Conservation (phyloP, 1,140 invertebrate species). For the Aphidius gifuensis region DNA sequence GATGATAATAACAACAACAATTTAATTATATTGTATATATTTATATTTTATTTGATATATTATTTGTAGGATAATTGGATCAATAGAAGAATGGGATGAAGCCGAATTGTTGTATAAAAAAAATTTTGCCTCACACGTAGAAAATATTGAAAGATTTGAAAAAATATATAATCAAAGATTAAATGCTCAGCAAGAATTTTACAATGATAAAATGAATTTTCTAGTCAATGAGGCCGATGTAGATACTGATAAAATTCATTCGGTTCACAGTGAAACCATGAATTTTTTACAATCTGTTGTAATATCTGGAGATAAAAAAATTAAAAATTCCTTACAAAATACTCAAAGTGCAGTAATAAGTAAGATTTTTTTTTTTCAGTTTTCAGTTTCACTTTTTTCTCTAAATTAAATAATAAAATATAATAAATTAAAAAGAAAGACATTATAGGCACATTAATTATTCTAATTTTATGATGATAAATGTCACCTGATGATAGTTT, state of each 20-base stretch:
- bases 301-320: constrained; percentile 24
- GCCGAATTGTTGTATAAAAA: constrained; percentile 37
- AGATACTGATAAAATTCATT: constrained; percentile 20
- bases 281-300: constrained; percentile 29
- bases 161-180: constrained; percentile 27
- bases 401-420: not conserved
- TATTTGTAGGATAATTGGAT: constrained; percentile 26
- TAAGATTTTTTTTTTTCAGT: constrained; percentile 22
- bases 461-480: no score
- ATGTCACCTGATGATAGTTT: no score
- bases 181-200: constrained; percentile 23
- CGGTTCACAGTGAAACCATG: constrained; percentile 27
- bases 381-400: constrained; percentile 1
- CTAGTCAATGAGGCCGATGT: constrained; percentile 12
- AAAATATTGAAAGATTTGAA: constrained; percentile 37
- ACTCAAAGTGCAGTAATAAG: constrained; percentile 34
- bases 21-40: not conserved
- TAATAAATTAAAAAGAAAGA: no score
- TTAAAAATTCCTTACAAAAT: constrained; percentile 27
- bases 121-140: constrained; percentile 30
- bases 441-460: no score
- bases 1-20: not conserved
- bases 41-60: not conserved
- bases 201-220: constrained; percentile 23
- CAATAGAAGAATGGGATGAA: constrained; percentile 36